A percentile compares a stretch with the other conserved stretches of the same genome.
Conservation (phyloP, 1,140 invertebrate genomes). For the Subanguina moxae region DNA sequence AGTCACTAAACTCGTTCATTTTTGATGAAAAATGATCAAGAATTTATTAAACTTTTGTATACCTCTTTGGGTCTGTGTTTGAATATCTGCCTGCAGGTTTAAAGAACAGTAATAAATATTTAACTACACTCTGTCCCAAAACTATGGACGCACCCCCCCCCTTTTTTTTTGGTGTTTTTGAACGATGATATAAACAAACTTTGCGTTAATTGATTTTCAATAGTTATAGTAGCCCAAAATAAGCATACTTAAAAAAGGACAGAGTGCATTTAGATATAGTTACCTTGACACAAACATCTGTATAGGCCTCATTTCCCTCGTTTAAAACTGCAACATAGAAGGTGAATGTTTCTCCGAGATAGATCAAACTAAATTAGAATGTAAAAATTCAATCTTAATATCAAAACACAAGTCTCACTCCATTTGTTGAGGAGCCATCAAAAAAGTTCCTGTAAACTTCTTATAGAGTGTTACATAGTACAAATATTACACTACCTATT, state of each 20-base stretch:
- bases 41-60: background rate
- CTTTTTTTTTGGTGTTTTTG: no score
- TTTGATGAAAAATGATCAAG: background rate
- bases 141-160: no score
- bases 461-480: no score
- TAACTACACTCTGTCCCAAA: no score
- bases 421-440: conserved; percentile 89
- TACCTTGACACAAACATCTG: conserved; percentile 76
- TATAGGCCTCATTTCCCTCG: conserved; percentile 72
- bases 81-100: conserved; percentile 73
- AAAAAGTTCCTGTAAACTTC: conserved; percentile 63
- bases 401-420: conserved; percentile 66
- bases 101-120: background rate
- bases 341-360: conserved; percentile 91
- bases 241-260: background rate
- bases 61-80: conserved; percentile 81
- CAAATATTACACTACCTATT: conserved; percentile 66
- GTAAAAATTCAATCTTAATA: conserved; percentile 17
- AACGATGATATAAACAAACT: no score
- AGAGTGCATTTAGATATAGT: conserved; percentile 42
- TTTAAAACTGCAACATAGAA: conserved; percentile 95
- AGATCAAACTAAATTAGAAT: conserved; percentile 69
- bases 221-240: no score
- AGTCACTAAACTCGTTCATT: no score
- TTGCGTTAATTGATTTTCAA: no score